A percentile compares a stretch with the other conserved stretches of the same genome.
phyloP scores from a whole-genome alignment of 2,888 invertebrate genomes.

The Melanostoma mellinum region DNA sequence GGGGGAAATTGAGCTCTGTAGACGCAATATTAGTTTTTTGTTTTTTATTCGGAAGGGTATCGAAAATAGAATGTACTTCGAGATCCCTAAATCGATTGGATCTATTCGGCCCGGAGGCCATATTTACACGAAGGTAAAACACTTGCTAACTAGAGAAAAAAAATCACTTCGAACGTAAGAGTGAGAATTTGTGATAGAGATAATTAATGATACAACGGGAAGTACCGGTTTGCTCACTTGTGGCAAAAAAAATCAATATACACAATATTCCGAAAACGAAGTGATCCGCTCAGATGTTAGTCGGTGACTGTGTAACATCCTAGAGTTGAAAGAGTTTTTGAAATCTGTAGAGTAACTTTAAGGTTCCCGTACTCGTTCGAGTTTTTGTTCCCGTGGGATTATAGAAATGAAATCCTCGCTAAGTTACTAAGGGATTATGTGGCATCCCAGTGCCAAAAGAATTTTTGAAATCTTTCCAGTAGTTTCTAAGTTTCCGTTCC shows the following conservation, averaged over 20 bases:
- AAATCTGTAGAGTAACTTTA: no score
- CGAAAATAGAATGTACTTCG: constrained; percentile 6
- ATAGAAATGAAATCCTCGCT: no score
- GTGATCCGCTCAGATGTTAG: constrained; percentile 17
- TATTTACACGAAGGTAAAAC: background rate
- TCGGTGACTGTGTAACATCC: constrained; percentile 20
- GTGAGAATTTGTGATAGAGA: no score
- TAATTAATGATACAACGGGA: background rate
- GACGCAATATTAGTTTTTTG: constrained; percentile 13
- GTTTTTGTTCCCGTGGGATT: no score
- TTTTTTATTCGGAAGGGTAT: background rate
- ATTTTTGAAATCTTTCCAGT: no score
- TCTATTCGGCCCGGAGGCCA: constrained; percentile 25
- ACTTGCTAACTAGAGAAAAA: background rate
- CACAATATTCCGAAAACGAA: constrained; percentile 22
- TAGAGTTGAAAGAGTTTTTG: no score
- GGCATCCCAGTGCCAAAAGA: no score
- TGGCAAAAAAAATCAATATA: background rate
- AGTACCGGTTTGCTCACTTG: background rate
- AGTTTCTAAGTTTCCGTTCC: no score
- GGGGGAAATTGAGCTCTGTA: constrained; percentile 1
- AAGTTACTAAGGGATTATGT: no score
- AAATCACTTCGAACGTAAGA: no score
- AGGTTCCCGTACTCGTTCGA: no score
- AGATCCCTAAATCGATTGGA: constrained; percentile 21